A percentile compares a stretch with the other conserved stretches of the same genome.
phyloP scores from a whole-genome alignment of 2,888 invertebrate species.

The Schizotus pectinicornis region DNA sequence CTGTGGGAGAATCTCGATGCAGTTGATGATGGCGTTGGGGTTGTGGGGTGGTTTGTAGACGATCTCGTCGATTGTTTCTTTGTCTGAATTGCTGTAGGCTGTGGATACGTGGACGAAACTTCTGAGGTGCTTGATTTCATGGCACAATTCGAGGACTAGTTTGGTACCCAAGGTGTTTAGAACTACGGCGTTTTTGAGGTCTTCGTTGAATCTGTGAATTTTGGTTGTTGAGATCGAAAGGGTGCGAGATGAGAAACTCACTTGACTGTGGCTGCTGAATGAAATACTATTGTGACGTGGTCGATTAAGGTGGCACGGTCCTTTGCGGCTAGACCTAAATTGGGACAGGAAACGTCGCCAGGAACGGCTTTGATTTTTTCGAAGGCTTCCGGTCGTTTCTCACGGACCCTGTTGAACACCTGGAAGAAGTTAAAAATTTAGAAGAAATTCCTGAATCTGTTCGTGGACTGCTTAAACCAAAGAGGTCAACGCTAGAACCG shows the following conservation, averaged over 20 bases:
- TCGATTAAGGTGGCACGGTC: conserved; percentile 68
- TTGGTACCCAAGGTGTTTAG: conserved; percentile 92
- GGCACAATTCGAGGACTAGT: conserved; percentile 81
- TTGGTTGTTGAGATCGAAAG: conserved; percentile 5
- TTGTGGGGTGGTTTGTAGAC: conserved; percentile 79
- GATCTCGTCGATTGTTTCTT: conserved; percentile 77
- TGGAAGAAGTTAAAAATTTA: too few relatives aligned
- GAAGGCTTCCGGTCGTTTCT: conserved; percentile 68
- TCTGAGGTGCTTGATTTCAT: conserved; percentile 78
- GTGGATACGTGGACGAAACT: conserved; percentile 92
- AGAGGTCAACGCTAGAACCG: too few relatives aligned
- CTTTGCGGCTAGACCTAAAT: conserved; percentile 71
- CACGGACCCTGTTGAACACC: conserved; percentile 73
- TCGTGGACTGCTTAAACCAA: too few relatives aligned
- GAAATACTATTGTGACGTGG: conserved; percentile 86
- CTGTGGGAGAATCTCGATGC: conserved; percentile 67
- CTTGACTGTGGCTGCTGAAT: conserved; percentile 94
- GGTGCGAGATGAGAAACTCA: conserved; percentile 34
- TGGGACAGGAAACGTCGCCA: conserved; percentile 77
- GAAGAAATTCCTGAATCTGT: too few relatives aligned
- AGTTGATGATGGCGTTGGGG: conserved; percentile 67
- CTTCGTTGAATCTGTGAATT: conserved; percentile 79
- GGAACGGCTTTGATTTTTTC: conserved; percentile 72
- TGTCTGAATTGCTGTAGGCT: conserved; percentile 94
- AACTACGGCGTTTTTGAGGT: conserved; percentile 82